Evolutionary conservation across 2,113 vertebrate species (phyloP).

Genomic region (Bubo blakistoni): DNA sequence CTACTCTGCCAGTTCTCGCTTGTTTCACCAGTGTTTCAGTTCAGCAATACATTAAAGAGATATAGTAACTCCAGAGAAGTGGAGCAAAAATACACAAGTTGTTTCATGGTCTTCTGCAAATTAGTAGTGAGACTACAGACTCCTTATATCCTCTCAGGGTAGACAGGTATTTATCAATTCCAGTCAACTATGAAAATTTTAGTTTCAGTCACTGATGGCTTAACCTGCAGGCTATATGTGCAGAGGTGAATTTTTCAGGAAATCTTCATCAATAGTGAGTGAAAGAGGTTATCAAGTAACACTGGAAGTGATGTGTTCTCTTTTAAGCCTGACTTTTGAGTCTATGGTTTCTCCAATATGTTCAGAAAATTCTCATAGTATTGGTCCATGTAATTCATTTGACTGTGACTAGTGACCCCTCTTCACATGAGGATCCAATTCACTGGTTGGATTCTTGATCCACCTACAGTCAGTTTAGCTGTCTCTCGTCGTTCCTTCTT

Average conservation of each 20-base stretch:
- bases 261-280: background rate
- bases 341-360: background rate
- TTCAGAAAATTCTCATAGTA: background rate
- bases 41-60: background rate
- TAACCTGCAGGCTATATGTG: background rate
- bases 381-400: background rate
- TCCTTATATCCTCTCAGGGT: background rate
- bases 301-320: background rate
- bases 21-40: background rate
- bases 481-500: background rate
- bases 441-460: background rate
- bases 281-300: background rate
- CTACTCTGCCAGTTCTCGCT: background rate
- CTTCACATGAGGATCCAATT: background rate
- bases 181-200: background rate
- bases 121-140: background rate
- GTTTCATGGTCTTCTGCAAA: background rate
- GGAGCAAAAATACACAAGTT: background rate
- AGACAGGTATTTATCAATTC: background rate
- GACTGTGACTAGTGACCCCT: background rate
- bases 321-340: background rate
- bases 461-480: background rate
- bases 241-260: background rate
- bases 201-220: background rate
- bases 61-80: background rate